Conservation (phyloP, 2,113 vertebrate genomes). For the Austrofundulus limnaeus region DNA sequence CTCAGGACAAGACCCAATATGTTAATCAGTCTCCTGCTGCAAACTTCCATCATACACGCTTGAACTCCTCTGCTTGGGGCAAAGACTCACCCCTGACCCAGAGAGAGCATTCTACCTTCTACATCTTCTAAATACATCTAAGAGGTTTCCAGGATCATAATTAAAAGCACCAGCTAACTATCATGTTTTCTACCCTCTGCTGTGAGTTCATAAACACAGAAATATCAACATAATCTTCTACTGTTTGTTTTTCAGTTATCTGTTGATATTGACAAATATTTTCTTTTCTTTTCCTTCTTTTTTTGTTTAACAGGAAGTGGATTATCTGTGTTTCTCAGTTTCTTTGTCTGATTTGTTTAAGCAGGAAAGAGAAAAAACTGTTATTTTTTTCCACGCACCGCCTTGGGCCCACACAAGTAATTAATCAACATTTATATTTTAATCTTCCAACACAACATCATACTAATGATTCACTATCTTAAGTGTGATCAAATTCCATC, state of each 20-base stretch:
- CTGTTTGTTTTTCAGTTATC: neutral
- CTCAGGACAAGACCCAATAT: too few species aligned
- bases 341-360: neutral
- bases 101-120: too few species aligned
- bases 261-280: neutral
- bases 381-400: neutral
- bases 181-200: neutral
- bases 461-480: slow-evolving; percentile 12
- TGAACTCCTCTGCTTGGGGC: too few species aligned
- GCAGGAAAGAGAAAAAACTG: slow-evolving; percentile 1
- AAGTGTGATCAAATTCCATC: neutral
- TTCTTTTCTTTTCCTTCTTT: too few species aligned
- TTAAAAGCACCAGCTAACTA: neutral
- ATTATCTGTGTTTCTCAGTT: neutral
- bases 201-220: neutral
- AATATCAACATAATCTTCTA: neutral
- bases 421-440: slow-evolving; percentile 20
- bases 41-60: too few species aligned
- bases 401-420: slow-evolving; percentile 5
- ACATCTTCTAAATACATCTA: too few species aligned
- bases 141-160: too few species aligned
- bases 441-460: slow-evolving; percentile 5
- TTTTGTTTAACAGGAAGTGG: neutral
- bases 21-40: too few species aligned
- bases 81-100: too few species aligned